Conservation (phyloP, 2,797 vertebrate genomes). For the Morus bassanus region DNA sequence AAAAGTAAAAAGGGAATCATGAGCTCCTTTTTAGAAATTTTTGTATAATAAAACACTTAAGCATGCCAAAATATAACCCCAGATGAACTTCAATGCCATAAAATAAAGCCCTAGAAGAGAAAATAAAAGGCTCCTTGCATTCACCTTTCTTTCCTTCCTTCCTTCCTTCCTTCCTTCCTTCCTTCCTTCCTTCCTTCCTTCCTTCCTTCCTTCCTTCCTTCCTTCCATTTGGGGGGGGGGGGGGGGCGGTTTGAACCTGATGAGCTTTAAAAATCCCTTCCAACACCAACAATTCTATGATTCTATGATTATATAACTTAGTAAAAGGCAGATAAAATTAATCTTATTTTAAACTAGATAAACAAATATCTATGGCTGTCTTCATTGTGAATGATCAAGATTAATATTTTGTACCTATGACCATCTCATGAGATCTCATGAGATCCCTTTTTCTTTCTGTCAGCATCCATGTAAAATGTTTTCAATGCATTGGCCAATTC, state of each 20-base stretch:
- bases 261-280: neutral
- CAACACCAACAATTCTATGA: neutral
- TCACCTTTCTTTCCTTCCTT: too few relatives aligned
- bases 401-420: neutral
- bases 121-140: neutral
- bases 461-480: neutral
- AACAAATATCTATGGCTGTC: neutral
- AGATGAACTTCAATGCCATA: neutral
- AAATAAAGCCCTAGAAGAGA: neutral
- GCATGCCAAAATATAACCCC: neutral
- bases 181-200: neutral
- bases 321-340: neutral
- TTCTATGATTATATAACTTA: neutral
- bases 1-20: neutral
- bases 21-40: neutral
- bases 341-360: neutral
- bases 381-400: neutral
- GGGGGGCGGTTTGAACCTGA: too few relatives aligned
- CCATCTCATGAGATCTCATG: neutral
- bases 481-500: neutral
- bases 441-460: neutral
- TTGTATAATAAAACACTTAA: neutral
- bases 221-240: too few relatives aligned
- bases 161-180: too few relatives aligned
- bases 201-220: neutral